Percentiles rank a stretch among this genome's conserved stretches.
Conservation (phyloP, 2,113 vertebrate genomes). For the Macquaria ambigua region DNA sequence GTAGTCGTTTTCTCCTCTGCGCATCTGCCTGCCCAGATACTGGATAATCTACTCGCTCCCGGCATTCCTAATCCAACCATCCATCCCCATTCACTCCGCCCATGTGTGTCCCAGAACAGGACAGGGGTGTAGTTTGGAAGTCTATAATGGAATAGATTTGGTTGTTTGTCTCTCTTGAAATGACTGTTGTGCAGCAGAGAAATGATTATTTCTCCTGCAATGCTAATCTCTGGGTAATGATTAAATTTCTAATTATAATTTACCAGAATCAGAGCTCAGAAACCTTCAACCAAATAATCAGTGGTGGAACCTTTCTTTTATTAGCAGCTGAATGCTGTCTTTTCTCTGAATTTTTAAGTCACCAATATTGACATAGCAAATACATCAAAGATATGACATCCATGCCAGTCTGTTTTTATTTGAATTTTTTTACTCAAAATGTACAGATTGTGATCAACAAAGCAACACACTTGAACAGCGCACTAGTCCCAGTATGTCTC, state of each 20-base stretch:
- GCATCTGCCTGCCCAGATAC: slow-evolving; percentile 85
- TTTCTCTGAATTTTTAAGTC: slow-evolving; percentile 14
- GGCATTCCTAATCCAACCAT: slow-evolving; percentile 82
- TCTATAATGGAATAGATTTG: slow-evolving; percentile 72
- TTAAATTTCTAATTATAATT: slow-evolving; percentile 79
- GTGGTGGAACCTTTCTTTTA: slow-evolving; percentile 51
- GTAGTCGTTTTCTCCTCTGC: slow-evolving; percentile 76
- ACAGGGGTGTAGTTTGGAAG: slow-evolving; percentile 74
- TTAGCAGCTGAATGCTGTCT: slow-evolving; percentile 28
- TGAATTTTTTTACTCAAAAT: slow-evolving; percentile 18
- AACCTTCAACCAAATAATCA: slow-evolving; percentile 71
- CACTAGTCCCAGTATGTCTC: slow-evolving; percentile 27
- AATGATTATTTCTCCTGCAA: slow-evolving; percentile 73
- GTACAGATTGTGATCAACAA: slow-evolving; percentile 30
- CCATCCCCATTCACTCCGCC: slow-evolving; percentile 75
- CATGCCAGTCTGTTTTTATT: background rate
- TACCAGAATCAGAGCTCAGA: slow-evolving; percentile 62
- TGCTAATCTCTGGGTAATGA: slow-evolving; percentile 76
- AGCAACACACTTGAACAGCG: slow-evolving; percentile 32
- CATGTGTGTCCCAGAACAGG: slow-evolving; percentile 74
- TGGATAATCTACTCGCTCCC: slow-evolving; percentile 83
- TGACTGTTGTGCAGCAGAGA: slow-evolving; percentile 65
- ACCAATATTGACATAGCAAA: slow-evolving; percentile 12
- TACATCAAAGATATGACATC: background rate
- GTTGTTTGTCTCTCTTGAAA: slow-evolving; percentile 78